These are phyloP conservation scores for Argopecten irradians DNA, from an alignment of 1,140 invertebrate species.

Conservation along the genomic window DNA sequence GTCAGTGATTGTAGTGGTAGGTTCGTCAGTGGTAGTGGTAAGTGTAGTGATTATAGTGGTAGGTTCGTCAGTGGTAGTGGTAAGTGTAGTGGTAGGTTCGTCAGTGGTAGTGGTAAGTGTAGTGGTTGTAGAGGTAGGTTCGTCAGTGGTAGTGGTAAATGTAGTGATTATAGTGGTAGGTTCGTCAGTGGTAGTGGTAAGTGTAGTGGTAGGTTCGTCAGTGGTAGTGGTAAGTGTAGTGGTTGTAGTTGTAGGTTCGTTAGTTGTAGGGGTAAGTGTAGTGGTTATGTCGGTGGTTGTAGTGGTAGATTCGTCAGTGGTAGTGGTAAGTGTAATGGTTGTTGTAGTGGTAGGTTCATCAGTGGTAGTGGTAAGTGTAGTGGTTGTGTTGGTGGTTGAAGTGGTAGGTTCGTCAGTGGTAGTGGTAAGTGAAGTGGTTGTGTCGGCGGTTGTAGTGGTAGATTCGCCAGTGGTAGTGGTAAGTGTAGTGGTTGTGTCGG, in stretches of 20 bases:
- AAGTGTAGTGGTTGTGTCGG: slow-evolving; percentile 32
- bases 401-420: slow-evolving; percentile 37
- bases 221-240: not conserved
- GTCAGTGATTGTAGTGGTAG: not conserved
- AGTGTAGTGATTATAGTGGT: not conserved
- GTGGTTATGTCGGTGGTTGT: slow-evolving; percentile 17
- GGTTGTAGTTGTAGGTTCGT: not conserved
- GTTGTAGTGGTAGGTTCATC: slow-evolving; percentile 34
- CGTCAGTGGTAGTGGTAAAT: not conserved
- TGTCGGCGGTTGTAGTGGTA: slow-evolving; percentile 32
- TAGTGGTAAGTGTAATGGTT: slow-evolving; percentile 33
- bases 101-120: not conserved
- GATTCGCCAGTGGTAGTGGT: slow-evolving; percentile 36
- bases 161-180: not conserved
- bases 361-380: slow-evolving; percentile 37
- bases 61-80: not conserved
- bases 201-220: not conserved
- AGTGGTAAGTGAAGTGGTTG: slow-evolving; percentile 35
- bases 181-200: not conserved
- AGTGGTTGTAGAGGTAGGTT: not conserved
- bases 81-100: not conserved
- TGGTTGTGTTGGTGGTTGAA: slow-evolving; percentile 33
- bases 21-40: not conserved
- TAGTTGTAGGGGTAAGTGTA: slow-evolving; percentile 32
- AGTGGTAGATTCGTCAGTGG: slow-evolving; percentile 41